Conservation (phyloP, 2,888 invertebrate species). For the Microchrysa polita region DNA sequence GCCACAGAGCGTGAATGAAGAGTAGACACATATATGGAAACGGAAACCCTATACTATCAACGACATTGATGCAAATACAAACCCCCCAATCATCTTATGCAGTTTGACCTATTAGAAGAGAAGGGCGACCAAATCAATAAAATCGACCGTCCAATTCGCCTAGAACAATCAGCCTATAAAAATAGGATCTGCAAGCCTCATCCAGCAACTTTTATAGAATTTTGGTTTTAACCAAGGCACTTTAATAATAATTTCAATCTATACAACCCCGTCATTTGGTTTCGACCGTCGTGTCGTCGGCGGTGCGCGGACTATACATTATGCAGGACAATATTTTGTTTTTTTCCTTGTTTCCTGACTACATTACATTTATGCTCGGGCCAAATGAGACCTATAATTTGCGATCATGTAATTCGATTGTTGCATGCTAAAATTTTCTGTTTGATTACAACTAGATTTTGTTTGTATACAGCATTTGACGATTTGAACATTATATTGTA, state of each 20-base stretch:
- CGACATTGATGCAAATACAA: too few relatives aligned
- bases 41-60: too few relatives aligned
- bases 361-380: slow-evolving; percentile 15
- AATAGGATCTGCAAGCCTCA: not conserved
- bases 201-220: not conserved
- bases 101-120: too few relatives aligned
- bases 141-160: too few relatives aligned
- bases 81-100: too few relatives aligned
- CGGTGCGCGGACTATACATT: not conserved
- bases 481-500: not conserved
- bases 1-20: too few relatives aligned
- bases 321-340: slow-evolving; percentile 1
- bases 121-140: too few relatives aligned
- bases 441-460: not conserved
- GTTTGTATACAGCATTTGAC: not conserved
- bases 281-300: too few relatives aligned
- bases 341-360: not conserved
- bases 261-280: not conserved
- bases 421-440: slow-evolving; percentile 45
- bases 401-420: slow-evolving; percentile 50
- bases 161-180: too few relatives aligned
- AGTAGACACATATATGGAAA: too few relatives aligned
- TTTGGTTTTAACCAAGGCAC: not conserved
- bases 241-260: not conserved
- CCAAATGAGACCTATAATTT: slow-evolving; percentile 48